Conservation (phyloP, 2,113 vertebrate species). For the Cephalopterus ornatus region DNA sequence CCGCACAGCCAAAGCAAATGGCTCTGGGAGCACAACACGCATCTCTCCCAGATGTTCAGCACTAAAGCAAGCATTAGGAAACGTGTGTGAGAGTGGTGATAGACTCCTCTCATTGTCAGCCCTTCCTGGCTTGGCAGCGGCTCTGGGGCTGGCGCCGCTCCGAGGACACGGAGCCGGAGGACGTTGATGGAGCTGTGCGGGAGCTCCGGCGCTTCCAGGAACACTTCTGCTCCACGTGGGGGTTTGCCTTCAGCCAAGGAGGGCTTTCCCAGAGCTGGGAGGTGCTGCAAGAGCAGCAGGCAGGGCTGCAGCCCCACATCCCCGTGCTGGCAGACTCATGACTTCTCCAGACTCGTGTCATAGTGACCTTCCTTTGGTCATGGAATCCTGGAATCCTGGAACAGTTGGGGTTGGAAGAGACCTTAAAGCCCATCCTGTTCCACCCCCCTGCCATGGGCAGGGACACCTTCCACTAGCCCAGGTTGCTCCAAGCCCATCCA, state of each 20-base stretch:
- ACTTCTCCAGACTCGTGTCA: not conserved
- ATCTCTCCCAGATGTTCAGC: not conserved
- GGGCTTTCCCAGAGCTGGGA: not conserved
- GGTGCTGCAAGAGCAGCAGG: not conserved
- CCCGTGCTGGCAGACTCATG: not conserved
- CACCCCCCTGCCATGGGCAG: not conserved
- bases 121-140: not conserved
- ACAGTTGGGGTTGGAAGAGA: not conserved
- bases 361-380: not conserved
- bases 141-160: not conserved
- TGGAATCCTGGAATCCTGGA: not conserved
- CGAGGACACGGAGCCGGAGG: not conserved
- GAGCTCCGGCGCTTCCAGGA: not conserved
- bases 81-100: not conserved
- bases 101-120: not conserved
- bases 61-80: not conserved
- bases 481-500: not conserved
- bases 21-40: not conserved
- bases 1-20: not conserved
- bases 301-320: not conserved
- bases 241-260: not conserved
- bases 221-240: not conserved
- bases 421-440: not conserved
- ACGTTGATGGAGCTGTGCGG: not conserved
- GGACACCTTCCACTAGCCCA: not conserved